A percentile compares a stretch with the other conserved stretches of the same genome.
phyloP scores from a whole-genome alignment of 2,797 vertebrate genomes.

The Peromyscus aztecus region DNA sequence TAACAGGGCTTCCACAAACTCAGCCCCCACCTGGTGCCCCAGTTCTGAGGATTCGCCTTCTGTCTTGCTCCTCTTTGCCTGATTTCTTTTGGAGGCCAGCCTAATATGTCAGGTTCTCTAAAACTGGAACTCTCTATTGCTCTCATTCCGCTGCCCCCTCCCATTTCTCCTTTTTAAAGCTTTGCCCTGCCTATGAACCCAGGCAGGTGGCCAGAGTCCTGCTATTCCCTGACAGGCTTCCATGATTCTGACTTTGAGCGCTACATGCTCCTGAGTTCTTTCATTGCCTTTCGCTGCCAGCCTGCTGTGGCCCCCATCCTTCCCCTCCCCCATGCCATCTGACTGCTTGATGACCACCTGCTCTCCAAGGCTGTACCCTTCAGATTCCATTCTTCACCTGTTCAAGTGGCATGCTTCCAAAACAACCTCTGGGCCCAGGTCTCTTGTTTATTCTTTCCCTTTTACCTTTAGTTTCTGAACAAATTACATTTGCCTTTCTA shows the following conservation, averaged over 20 bases:
- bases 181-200: constrained; percentile 83
- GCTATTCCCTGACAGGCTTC: constrained; percentile 80
- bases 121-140: constrained; percentile 51
- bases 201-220: constrained; percentile 80
- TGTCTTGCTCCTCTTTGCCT: constrained; percentile 74
- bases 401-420: not conserved
- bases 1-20: constrained; percentile 43
- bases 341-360: constrained; percentile 80
- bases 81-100: constrained; percentile 77
- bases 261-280: constrained; percentile 44
- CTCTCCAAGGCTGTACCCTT: constrained; percentile 55
- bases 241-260: constrained; percentile 53
- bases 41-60: constrained; percentile 77
- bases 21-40: constrained; percentile 79
- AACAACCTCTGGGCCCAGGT: constrained; percentile 58
- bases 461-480: not conserved
- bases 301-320: constrained; percentile 62
- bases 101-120: constrained; percentile 79
- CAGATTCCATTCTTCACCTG: constrained; percentile 19
- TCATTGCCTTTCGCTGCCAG: constrained; percentile 15
- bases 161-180: constrained; percentile 66
- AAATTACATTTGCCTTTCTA: not conserved
- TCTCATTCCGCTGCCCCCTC: constrained; percentile 8
- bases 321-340: constrained; percentile 77
- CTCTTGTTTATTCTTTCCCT: not conserved